Conservation (phyloP, 2,888 invertebrate genomes). For the Erebia palarica region DNA sequence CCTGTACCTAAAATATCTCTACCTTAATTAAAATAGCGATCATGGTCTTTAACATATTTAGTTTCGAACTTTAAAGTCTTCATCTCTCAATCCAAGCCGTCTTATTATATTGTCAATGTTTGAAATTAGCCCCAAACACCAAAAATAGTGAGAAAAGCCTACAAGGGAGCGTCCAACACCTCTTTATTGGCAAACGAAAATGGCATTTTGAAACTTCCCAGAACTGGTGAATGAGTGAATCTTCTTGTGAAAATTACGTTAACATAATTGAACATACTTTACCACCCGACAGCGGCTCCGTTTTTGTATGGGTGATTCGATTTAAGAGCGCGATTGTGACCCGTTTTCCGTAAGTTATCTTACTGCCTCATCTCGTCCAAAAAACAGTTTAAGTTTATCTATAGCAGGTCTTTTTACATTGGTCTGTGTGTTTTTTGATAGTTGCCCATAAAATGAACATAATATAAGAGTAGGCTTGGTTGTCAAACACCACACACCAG, state of each 20-base stretch:
- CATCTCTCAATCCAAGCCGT: neutral
- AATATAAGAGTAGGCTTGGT: neutral
- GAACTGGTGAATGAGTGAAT: conserved; percentile 20
- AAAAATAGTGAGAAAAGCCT: conserved; percentile 4
- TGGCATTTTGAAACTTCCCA: conserved; percentile 17
- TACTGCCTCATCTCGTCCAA: conserved; percentile 23
- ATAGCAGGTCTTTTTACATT: conserved; percentile 23
- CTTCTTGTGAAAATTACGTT: conserved; percentile 19
- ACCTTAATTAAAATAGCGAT: no score
- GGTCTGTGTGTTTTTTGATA: conserved; percentile 2
- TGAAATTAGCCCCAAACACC: conserved; percentile 13
- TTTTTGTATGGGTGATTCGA: conserved; percentile 31
- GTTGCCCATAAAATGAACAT: neutral
- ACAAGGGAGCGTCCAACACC: neutral
- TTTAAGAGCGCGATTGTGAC: conserved; percentile 29
- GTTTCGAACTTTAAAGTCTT: no score
- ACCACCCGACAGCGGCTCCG: conserved; percentile 22
- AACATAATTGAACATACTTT: conserved; percentile 26
- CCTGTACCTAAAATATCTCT: no score
- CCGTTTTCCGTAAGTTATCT: conserved; percentile 26
- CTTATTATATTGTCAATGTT: conserved; percentile 1
- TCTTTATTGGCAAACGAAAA: conserved; percentile 13
- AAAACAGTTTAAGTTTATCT: conserved; percentile 36
- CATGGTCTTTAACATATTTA: no score
- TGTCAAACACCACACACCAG: neutral